phyloP scores from a whole-genome alignment of 2,797 vertebrate genomes.

The Neosilurus mollespiculum region DNA sequence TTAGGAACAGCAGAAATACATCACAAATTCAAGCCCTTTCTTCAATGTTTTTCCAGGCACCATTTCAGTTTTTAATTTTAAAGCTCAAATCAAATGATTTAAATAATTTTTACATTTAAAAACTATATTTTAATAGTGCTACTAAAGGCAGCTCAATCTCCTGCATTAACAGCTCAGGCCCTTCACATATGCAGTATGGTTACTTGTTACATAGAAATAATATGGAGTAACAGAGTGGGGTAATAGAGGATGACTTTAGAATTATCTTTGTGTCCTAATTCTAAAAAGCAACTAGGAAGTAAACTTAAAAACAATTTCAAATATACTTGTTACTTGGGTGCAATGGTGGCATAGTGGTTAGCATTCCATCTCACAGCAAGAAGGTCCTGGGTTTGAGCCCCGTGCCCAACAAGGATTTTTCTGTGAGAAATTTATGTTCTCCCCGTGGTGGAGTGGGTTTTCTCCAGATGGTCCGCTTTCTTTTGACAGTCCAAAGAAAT shows the following conservation, averaged over 20 bases:
- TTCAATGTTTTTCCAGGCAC: background rate
- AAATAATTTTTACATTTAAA: background rate
- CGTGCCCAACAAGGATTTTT: too few species aligned
- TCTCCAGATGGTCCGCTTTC: too few species aligned
- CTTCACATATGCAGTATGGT: too few species aligned
- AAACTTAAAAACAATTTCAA: background rate
- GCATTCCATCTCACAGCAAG: too few species aligned
- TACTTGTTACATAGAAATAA: background rate
- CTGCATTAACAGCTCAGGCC: background rate
- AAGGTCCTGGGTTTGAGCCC: too few species aligned
- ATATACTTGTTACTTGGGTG: background rate
- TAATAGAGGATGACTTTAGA: background rate
- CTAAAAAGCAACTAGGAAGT: background rate
- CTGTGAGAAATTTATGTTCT: too few species aligned
- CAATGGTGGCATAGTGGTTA: too few species aligned
- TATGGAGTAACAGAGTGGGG: background rate
- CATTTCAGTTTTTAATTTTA: background rate
- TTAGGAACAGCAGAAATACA: background rate
- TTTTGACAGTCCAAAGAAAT: too few species aligned
- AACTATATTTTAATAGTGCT: background rate
- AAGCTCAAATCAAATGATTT: background rate
- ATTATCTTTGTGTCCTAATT: background rate
- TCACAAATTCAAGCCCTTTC: background rate
- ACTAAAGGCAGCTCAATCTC: background rate
- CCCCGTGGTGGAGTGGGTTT: too few species aligned